phyloP scores from a whole-genome alignment of 2,797 vertebrate genomes.

The Takifugu ocellatus region DNA sequence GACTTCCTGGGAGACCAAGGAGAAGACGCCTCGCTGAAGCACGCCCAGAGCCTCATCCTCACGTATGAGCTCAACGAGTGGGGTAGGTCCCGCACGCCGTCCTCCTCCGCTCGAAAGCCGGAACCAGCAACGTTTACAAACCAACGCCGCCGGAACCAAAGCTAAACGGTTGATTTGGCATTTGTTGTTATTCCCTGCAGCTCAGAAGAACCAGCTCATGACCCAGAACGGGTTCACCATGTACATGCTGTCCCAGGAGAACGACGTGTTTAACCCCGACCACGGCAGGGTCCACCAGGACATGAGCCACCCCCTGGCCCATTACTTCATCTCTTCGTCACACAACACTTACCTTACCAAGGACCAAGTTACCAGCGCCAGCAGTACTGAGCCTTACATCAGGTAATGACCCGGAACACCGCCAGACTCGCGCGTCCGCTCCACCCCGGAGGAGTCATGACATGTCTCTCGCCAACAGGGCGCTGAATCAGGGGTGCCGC shows the following conservation, averaged over 20 bases:
- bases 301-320: constrained; percentile 86
- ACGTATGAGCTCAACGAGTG: constrained; percentile 86
- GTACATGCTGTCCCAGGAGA: constrained; percentile 90
- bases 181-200: constrained; percentile 41
- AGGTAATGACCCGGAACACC: constrained; percentile 69
- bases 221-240: constrained; percentile 93
- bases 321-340: constrained; percentile 90
- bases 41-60: constrained; percentile 77
- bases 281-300: constrained; percentile 84
- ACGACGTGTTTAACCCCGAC: constrained; percentile 82
- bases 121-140: background rate
- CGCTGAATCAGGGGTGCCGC: constrained; percentile 89
- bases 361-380: constrained; percentile 88
- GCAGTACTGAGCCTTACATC: constrained; percentile 94
- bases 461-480: constrained; percentile 69
- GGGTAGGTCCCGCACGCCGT: constrained; percentile 71
- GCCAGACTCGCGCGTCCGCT: background rate
- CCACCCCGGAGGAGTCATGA: background rate
- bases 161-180: no score
- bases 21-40: constrained; percentile 79
- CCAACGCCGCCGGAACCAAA: no score
- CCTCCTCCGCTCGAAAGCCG: background rate
- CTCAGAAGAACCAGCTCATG: constrained; percentile 82
- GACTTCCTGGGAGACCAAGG: constrained; percentile 92
- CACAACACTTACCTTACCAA: constrained; percentile 92